phyloP scores from a whole-genome alignment of 2,797 vertebrate species.

The Thripadectes ignobilis region DNA sequence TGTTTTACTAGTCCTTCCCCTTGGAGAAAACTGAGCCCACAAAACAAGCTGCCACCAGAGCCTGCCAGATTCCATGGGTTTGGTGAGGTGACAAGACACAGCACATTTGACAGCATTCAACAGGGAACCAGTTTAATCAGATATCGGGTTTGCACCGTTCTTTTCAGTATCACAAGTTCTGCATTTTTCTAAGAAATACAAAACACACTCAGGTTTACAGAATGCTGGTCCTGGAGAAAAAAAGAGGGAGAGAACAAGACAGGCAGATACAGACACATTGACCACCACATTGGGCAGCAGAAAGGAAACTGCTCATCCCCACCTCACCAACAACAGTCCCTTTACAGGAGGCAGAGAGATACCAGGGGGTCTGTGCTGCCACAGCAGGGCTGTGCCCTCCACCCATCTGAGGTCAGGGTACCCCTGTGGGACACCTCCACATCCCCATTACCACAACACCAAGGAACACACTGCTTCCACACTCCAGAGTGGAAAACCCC shows the following conservation, averaged over 20 bases:
- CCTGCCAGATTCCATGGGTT: neutral
- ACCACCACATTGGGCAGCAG: neutral
- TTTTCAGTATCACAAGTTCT: slow-evolving; percentile 52
- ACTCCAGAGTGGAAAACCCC: neutral
- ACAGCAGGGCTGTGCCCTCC: neutral
- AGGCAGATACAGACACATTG: neutral
- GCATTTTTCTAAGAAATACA: slow-evolving; percentile 61
- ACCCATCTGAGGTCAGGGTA: neutral
- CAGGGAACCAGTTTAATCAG: slow-evolving; percentile 70
- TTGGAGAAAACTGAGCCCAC: neutral
- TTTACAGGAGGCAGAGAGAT: neutral
- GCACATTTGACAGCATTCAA: slow-evolving; percentile 28
- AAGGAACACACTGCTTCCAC: neutral
- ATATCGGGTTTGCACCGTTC: slow-evolving; percentile 11
- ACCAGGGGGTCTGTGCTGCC: neutral
- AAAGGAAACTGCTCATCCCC: neutral
- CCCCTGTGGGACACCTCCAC: accelerated
- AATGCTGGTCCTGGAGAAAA: slow-evolving; percentile 25
- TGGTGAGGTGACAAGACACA: slow-evolving; percentile 14
- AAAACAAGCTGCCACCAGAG: neutral
- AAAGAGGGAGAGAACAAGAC: slow-evolving; percentile 9
- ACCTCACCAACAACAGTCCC: neutral
- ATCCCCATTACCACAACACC: neutral
- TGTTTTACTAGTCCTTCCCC: neutral
- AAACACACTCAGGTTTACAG: slow-evolving; percentile 46